A percentile compares a stretch with the other conserved stretches of the same genome.
phyloP scores from a whole-genome alignment of 2,113 vertebrate species.

The Orthonyx spaldingii region DNA sequence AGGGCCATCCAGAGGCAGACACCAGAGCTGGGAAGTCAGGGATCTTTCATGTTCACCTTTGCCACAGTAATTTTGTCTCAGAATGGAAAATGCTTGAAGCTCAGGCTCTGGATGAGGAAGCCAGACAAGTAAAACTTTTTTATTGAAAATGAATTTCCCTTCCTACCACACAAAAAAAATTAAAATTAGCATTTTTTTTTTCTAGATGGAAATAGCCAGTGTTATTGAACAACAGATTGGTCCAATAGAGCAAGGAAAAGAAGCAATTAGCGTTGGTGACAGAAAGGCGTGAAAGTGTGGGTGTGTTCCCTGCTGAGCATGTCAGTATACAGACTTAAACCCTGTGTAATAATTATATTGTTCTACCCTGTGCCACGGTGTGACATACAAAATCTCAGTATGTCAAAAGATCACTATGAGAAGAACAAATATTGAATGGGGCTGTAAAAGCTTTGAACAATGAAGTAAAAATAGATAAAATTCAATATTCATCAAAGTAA shows the following conservation, averaged over 20 bases:
- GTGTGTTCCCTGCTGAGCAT: neutral
- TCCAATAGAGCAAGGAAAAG: neutral
- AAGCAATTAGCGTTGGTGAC: neutral
- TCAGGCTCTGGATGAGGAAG: neutral
- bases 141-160: neutral
- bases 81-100: neutral
- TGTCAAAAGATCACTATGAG: neutral
- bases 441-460: neutral
- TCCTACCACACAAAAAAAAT: neutral
- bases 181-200: neutral
- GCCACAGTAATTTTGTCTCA: neutral
- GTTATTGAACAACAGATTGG: neutral
- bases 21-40: neutral
- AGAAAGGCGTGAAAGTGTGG: neutral
- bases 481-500: slow-evolving; percentile 13
- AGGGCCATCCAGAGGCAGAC: neutral
- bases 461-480: neutral
- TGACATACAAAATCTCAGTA: neutral
- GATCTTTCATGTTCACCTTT: neutral
- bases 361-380: neutral
- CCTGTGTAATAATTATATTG: neutral
- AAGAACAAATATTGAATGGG: neutral
- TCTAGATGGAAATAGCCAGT: neutral
- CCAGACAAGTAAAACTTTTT: neutral
- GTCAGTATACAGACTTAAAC: neutral